Conservation (phyloP, 35 echinoderm and acorn worm species). For the Hemicentrotus pulcherrimus region DNA sequence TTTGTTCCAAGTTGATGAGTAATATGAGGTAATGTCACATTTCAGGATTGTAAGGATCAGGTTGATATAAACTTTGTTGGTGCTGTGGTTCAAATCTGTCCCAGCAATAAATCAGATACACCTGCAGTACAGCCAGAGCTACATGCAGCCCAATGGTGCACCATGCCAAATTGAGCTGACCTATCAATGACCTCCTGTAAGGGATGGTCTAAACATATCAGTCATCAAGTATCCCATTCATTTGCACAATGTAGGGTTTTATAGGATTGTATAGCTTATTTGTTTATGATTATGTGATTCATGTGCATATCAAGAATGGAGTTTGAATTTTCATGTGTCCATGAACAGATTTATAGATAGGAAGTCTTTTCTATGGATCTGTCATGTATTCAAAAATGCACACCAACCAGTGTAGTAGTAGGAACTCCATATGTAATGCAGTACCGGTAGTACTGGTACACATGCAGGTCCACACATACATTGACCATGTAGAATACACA, state of each 20-base stretch:
- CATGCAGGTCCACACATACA: too few species aligned
- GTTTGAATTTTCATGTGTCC: too few species aligned
- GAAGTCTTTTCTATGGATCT: too few species aligned
- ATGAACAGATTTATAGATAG: too few species aligned
- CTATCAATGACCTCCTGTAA: background rate
- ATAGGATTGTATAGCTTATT: background rate
- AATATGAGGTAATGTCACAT: background rate
- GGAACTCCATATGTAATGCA: too few species aligned
- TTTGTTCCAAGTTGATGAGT: background rate
- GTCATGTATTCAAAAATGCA: too few species aligned
- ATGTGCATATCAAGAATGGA: too few species aligned
- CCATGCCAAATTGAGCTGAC: background rate
- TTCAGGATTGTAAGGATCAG: background rate
- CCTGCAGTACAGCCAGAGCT: background rate
- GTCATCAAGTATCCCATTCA: background rate
- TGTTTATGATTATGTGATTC: too few species aligned
- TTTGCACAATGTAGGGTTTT: background rate
- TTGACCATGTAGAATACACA: too few species aligned
- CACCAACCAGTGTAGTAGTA: too few species aligned
- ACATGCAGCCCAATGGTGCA: background rate
- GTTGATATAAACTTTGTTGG: background rate
- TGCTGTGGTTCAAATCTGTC: background rate
- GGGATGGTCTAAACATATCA: background rate
- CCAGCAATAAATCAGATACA: background rate
- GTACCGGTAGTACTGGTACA: too few species aligned